phyloP scores from a whole-genome alignment of 2,797 vertebrate genomes.

The Acanthornis magna region DNA sequence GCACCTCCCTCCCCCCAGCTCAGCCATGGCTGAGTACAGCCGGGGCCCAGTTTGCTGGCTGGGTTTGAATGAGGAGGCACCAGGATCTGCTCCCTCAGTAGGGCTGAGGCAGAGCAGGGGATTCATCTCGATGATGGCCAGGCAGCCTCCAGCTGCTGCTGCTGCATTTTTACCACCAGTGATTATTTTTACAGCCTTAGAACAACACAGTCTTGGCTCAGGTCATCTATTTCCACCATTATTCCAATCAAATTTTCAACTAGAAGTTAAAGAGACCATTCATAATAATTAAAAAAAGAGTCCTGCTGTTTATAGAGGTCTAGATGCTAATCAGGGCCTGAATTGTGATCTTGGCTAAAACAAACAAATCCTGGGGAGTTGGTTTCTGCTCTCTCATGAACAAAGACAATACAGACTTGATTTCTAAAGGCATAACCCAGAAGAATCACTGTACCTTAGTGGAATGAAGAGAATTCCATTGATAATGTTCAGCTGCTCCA shows the following conservation, averaged over 20 bases:
- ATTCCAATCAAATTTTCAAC: not conserved
- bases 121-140: not conserved
- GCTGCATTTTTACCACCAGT: not conserved
- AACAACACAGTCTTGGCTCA: not conserved
- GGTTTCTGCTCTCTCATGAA: not conserved
- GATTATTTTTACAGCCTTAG: not conserved
- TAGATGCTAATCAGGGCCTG: not conserved
- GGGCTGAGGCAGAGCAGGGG: not conserved
- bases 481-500: conserved; percentile 98
- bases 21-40: not conserved
- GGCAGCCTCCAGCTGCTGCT: not conserved
- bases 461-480: conserved; percentile 99
- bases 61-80: not conserved
- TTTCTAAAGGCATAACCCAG: not conserved
- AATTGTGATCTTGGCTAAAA: not conserved
- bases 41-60: too few relatives aligned
- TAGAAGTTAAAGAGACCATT: not conserved
- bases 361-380: not conserved
- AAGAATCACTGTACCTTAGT: conserved; percentile 83
- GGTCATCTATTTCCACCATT: not conserved
- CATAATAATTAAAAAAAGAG: not conserved
- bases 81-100: not conserved
- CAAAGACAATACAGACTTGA: not conserved
- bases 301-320: not conserved
- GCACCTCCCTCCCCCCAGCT: not conserved